Evolutionary conservation across 2,888 invertebrate species (phyloP), one percentile per base, ranked within the genome.

Genomic region (Theodoxus fluviatilis): DNA sequence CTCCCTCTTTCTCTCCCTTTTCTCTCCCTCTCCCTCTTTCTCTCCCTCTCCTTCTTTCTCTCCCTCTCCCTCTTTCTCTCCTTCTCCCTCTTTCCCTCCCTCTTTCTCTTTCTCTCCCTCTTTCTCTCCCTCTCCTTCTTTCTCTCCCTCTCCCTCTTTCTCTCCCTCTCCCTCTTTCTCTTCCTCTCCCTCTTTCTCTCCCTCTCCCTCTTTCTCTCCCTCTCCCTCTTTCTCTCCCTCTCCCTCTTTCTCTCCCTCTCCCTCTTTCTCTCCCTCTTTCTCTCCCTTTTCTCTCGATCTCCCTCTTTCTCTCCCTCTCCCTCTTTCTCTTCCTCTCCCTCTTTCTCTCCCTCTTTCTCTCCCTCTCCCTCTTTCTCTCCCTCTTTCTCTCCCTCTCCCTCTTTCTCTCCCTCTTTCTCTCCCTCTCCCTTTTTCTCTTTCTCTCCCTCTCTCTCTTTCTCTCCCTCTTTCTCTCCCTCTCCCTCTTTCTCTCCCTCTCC

Each of bases 1-100:
- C 15, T 59, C 67, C 38, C 38, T 64, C n/a, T 59, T 57, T 70
- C 57, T 67, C n/a, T 35, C 31, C 35, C 67, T 38, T 52, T 25
- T 18, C 43, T 22, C 35, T 65, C 38, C 28, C 37, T 28, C 28
- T 37, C 38, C 35, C 38, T 35, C 40, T 64, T 52, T 31, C 57
- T 38, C 59, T 47, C 33, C 43, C 40, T n/a, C 22, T 57, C 28
- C 25, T 38, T 47, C 25, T 66, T 15, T 59, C 49, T 59, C 52
- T 31, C 40, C 64, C 49, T 28, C 25, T 38, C 52, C 33, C 52
- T 37, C 35, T 37, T 55, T 68, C 47, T 43, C 38, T 38, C 57
- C 28, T 25, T 63, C 49, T 49, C 40, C 40, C 64, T 49, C 35
- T 64, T 43, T 63, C 40, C 37, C 49, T 40, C 57, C 47, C 33